Evolutionary conservation across 2,113 vertebrate species (phyloP), one percentile per base, ranked within the genome.

Genomic region (Trogon melanurus): DNA sequence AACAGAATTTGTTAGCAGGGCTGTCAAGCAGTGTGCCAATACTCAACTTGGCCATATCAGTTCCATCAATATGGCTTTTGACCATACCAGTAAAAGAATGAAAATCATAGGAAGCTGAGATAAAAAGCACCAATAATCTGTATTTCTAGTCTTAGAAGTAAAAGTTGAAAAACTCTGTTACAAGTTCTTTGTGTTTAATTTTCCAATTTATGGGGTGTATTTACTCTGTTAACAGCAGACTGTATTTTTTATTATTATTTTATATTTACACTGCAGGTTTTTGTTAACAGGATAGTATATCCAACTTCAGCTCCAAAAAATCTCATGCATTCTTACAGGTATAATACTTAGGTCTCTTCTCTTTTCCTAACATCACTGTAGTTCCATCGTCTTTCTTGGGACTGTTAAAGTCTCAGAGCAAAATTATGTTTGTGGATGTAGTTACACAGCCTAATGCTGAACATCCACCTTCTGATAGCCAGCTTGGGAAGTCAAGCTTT

Each of bases 21-120:
- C n/a, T 91, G 61, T 88, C 62, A 81, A 80, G 57, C 57, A 58
- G 25, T 17, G 26, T 89, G 71, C 36, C 76, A 83, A 6, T 86
- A 36, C 36, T 58, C 16, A 36, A 13, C 36, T 62, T 0, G 9
- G 48, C 30, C n/a, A 30, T 65, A 67, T 58, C 44, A 30, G 30
- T 18, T 83, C 15, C 36, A 64, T 14, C 8, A 65, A 29, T 11
- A 54, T 2, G 1, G 8, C 60, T 74, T 78, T 70, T 79, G 72
- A 83, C 50, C 61, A 45, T n/a, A 64, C 3, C 61, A 48, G 25
- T 48, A 21, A 72, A 84, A 36, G 19, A 69, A 78, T 36, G 5
- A 69, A 82, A 73, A 56, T 51, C 16, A 57, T 23, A 21, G 15
- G 34, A 78, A 73, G 4, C 15, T 44, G 26, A 48, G 19, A 60